A percentile compares a stretch with the other conserved stretches of the same genome.
phyloP scores from a whole-genome alignment of 2,113 vertebrate species.

The Anarhynchus alexandrinus region DNA sequence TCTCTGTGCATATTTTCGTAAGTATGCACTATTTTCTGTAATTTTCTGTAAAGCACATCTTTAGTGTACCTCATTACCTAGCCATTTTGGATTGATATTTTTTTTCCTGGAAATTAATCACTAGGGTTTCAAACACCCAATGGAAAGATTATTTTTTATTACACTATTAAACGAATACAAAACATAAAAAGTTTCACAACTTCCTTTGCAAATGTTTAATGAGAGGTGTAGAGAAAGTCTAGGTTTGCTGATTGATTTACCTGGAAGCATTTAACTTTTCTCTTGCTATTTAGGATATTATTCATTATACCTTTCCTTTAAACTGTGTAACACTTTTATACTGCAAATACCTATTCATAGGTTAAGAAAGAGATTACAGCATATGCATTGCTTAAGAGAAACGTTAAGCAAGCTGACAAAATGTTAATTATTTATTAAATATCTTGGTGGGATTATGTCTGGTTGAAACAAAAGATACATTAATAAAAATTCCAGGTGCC shows the following conservation, averaged over 20 bases:
- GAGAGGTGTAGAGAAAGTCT: neutral
- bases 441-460: neutral
- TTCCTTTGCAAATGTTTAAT: neutral
- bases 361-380: neutral
- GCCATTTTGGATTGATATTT: neutral
- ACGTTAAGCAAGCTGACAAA: neutral
- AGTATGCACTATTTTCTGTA: neutral
- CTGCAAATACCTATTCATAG: neutral
- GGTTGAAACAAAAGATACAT: conserved; percentile 2
- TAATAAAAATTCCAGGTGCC: neutral
- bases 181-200: neutral
- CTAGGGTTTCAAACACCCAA: neutral
- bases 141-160: conserved; percentile 14
- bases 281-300: neutral
- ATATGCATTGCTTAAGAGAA: neutral
- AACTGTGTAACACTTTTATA: neutral
- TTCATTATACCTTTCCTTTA: neutral
- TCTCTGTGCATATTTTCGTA: neutral
- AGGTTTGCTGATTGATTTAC: neutral
- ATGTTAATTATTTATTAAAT: conserved; percentile 32
- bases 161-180: neutral
- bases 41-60: neutral
- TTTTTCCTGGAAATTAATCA: neutral
- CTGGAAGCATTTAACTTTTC: neutral
- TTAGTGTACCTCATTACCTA: neutral